A percentile compares a stretch with the other conserved stretches of the same genome.
Conservation (phyloP, 1,140 invertebrate genomes). For the Anastatus disparis region DNA sequence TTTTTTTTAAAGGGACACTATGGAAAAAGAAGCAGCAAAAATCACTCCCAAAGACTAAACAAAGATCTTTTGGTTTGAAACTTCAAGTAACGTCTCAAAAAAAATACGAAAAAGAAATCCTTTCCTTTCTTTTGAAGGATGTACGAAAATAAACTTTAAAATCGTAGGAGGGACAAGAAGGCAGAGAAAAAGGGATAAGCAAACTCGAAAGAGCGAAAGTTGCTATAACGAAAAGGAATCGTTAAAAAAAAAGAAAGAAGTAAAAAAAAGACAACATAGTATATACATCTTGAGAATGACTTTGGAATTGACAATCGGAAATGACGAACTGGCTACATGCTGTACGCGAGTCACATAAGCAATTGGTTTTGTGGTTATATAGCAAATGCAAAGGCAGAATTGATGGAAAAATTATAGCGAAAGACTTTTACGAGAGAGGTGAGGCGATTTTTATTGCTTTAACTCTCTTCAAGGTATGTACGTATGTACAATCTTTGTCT, state of each 20-base stretch:
- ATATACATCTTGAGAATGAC: neutral
- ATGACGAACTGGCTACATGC: conserved; percentile 43
- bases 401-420: conserved; percentile 22
- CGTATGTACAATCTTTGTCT: no score
- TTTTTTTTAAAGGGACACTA: no score
- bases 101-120: neutral
- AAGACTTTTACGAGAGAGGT: conserved; percentile 29
- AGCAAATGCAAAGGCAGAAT: neutral
- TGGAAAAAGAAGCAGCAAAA: no score
- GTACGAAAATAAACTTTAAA: neutral
- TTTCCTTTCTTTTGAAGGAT: conserved; percentile 4
- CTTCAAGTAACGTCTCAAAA: neutral
- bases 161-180: neutral
- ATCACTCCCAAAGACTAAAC: neutral
- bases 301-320: conserved; percentile 44
- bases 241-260: neutral
- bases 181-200: conserved; percentile 12
- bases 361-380: neutral
- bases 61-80: neutral
- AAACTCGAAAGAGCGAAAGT: neutral
- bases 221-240: neutral
- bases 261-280: neutral
- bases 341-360: conserved; percentile 12
- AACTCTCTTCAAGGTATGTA: no score
- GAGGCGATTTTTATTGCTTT: conserved; percentile 5